Conservation (phyloP, 35 echinoderm and acorn worm genomes). For the Hemicentrotus pulcherrimus region DNA sequence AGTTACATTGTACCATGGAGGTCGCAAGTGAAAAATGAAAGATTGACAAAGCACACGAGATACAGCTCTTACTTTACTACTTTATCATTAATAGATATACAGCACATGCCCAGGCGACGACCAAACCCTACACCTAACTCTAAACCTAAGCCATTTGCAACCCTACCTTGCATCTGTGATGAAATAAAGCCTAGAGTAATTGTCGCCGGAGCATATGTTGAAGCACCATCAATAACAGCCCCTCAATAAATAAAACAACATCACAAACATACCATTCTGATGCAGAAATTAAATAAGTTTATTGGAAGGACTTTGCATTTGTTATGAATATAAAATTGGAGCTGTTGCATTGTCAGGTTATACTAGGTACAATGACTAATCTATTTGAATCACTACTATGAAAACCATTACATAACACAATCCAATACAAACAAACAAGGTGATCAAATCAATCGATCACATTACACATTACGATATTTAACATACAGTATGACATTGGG, state of each 20-base stretch:
- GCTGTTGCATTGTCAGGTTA: not conserved
- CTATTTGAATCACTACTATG: not conserved
- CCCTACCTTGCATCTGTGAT: too few relatives aligned
- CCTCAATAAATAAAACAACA: not conserved
- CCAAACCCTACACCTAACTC: too few relatives aligned
- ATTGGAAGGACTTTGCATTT: constrained; percentile 15
- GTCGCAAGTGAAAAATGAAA: too few relatives aligned
- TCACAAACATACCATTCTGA: not conserved
- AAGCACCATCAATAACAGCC: not conserved
- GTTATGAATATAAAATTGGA: not conserved
- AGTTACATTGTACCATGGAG: too few relatives aligned
- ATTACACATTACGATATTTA: not conserved
- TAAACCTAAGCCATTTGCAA: too few relatives aligned
- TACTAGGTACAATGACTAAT: not conserved
- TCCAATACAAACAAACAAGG: not conserved
- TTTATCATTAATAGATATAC: too few relatives aligned
- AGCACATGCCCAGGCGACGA: too few relatives aligned
- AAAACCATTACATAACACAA: not conserved
- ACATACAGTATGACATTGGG: not conserved
- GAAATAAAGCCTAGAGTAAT: too few relatives aligned
- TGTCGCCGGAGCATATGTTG: too few relatives aligned
- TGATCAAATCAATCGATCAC: not conserved
- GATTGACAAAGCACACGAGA: too few relatives aligned
- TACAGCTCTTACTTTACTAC: too few relatives aligned
- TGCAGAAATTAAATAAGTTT: constrained; percentile 6